A percentile compares a stretch with the other conserved stretches of the same genome.
Evolutionary conservation across 2,888 invertebrate genomes (phyloP).

Genomic region (Leptura quadrifasciata): DNA sequence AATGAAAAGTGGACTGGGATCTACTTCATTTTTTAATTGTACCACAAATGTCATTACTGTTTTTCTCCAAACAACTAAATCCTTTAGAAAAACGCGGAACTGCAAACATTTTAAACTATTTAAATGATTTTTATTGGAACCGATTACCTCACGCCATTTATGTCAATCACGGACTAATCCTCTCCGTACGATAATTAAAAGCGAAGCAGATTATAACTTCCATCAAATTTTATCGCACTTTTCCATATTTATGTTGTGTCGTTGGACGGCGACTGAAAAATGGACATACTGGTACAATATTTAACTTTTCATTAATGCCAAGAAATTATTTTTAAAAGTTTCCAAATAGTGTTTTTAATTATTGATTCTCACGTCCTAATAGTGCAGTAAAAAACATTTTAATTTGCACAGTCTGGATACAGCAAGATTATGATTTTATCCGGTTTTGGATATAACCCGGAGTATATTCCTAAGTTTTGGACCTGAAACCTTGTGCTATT

Average conservation of each 20-base stretch:
- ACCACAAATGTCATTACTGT: no score
- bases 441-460: no score
- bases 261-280: background rate
- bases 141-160: background rate
- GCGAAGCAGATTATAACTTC: slow-evolving; percentile 20
- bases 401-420: no score
- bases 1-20: no score
- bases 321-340: no score
- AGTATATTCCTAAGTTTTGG: no score
- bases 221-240: background rate
- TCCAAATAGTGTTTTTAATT: no score
- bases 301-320: background rate
- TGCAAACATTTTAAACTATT: slow-evolving; percentile 15
- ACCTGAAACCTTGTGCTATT: no score
- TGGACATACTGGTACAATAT: background rate
- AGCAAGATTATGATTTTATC: no score
- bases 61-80: background rate
- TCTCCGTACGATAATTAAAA: slow-evolving; percentile 16
- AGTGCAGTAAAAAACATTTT: no score
- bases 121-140: slow-evolving; percentile 14
- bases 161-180: slow-evolving; percentile 19
- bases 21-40: no score
- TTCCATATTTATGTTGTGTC: slow-evolving; percentile 12
- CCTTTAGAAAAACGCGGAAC: background rate
- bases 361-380: no score